phyloP scores from a whole-genome alignment of 2,888 invertebrate species.

The Ashinkailepas kermadecensis region DNA sequence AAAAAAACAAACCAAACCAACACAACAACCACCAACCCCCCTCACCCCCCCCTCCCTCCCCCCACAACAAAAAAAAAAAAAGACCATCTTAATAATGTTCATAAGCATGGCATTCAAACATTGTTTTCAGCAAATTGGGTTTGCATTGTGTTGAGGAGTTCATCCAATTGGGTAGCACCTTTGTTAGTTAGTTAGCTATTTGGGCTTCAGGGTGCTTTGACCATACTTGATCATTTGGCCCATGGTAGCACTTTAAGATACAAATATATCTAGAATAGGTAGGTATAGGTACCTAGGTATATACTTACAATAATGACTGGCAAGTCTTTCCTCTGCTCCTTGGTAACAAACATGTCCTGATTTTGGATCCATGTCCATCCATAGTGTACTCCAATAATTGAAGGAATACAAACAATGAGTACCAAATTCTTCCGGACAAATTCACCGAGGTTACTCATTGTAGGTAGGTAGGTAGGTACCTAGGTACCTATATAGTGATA shows the following conservation, averaged over 20 bases:
- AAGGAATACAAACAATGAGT: neutral
- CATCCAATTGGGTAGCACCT: neutral
- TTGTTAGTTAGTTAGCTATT: neutral
- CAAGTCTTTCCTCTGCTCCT: neutral
- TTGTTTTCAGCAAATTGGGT: no score
- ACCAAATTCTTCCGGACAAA: neutral
- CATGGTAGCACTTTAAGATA: neutral
- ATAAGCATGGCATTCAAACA: no score
- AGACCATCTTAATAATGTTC: no score
- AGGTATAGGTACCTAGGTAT: neutral
- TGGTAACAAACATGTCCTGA: neutral
- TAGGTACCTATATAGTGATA: no score
- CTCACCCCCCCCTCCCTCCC: no score
- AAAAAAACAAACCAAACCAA: no score
- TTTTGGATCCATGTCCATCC: conserved; percentile 4
- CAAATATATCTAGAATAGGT: no score
- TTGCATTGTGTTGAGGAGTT: no score
- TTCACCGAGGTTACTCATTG: neutral
- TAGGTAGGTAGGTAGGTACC: no score
- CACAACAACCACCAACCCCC: no score
- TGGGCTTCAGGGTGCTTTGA: neutral
- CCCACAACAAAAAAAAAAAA: no score
- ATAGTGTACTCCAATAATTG: neutral
- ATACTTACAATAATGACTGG: neutral
- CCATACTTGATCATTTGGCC: neutral